Conservation (phyloP, 2,888 invertebrate genomes). For the Augochlorella aurata region DNA sequence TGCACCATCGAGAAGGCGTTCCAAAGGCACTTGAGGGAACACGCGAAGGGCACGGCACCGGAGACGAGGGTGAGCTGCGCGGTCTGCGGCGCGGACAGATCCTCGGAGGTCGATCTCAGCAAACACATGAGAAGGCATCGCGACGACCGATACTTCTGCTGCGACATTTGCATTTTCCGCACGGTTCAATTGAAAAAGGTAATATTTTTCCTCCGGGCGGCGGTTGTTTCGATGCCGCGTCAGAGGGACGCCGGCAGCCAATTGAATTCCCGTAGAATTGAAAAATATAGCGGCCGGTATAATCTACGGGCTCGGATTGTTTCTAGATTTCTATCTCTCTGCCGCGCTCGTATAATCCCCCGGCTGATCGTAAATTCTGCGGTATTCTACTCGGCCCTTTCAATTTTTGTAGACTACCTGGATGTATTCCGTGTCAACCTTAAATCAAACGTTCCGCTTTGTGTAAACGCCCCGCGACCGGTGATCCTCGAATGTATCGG, state of each 20-base stretch:
- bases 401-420: slow-evolving; percentile 27
- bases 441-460: slow-evolving; percentile 26
- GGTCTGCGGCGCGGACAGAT: slow-evolving; percentile 84
- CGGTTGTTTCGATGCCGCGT: not conserved
- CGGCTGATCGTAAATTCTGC: slow-evolving; percentile 35
- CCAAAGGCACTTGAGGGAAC: slow-evolving; percentile 83
- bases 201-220: slow-evolving; percentile 24
- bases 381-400: slow-evolving; percentile 10
- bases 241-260: not conserved
- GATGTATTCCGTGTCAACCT: slow-evolving; percentile 10
- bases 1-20: slow-evolving; percentile 85
- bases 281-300: not conserved
- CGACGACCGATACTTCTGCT: slow-evolving; percentile 83
- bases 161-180: slow-evolving; percentile 84
- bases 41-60: slow-evolving; percentile 80
- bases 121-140: slow-evolving; percentile 83
- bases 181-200: slow-evolving; percentile 84
- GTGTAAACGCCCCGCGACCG: slow-evolving; percentile 1
- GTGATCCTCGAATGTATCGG: slow-evolving; percentile 1
- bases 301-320: slow-evolving; percentile 41
- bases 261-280: slow-evolving; percentile 20
- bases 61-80: slow-evolving; percentile 83
- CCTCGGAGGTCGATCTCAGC: slow-evolving; percentile 82
- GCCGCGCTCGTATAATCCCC: slow-evolving; percentile 25
- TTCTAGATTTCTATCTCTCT: slow-evolving; percentile 19